Evolutionary conservation across 2,797 vertebrate genomes (phyloP).

Genomic region (Poecilia gillii): DNA sequence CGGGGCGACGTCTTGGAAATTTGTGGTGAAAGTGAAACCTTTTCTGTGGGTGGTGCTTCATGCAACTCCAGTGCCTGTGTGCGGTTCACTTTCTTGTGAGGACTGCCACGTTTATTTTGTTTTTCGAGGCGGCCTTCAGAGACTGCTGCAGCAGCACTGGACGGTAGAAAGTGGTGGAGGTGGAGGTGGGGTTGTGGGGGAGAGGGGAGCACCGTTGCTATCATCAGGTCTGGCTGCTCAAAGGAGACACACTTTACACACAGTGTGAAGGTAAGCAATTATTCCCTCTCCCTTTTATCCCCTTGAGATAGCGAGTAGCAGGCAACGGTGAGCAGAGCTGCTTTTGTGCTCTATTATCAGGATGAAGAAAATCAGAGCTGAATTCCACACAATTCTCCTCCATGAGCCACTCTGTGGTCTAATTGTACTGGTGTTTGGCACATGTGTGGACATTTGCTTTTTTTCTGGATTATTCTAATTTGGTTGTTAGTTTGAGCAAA

Average conservation of each 20-base stretch:
- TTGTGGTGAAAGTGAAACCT: slow-evolving; percentile 2
- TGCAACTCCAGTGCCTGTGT: slow-evolving; percentile 6
- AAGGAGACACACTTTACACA: slow-evolving; percentile 53
- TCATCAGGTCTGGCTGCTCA: slow-evolving; percentile 46
- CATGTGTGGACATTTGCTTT: not conserved
- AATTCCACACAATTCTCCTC: slow-evolving; percentile 3
- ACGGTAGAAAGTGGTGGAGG: slow-evolving; percentile 25
- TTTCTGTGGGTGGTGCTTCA: slow-evolving; percentile 9
- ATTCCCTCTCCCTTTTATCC: slow-evolving; percentile 45
- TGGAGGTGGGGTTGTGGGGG: not conserved
- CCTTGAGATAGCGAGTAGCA: slow-evolving; percentile 34
- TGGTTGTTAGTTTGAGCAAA: not conserved
- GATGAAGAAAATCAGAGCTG: slow-evolving; percentile 34
- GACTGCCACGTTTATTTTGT: slow-evolving; percentile 21
- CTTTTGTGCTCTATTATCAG: slow-evolving; percentile 49
- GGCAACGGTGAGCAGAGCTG: slow-evolving; percentile 50
- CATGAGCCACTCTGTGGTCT: slow-evolving; percentile 8
- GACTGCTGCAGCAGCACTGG: slow-evolving; percentile 15
- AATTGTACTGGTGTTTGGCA: slow-evolving; percentile 2
- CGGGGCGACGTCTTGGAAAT: not conserved
- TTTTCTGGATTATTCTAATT: not conserved
- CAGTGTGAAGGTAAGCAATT: slow-evolving; percentile 62
- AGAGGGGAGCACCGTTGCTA: slow-evolving; percentile 10
- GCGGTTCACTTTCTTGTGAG: slow-evolving; percentile 5
- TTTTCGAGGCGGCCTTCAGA: slow-evolving; percentile 12